phyloP scores from a whole-genome alignment of 2,888 invertebrate species.

The Hyles lineata region DNA sequence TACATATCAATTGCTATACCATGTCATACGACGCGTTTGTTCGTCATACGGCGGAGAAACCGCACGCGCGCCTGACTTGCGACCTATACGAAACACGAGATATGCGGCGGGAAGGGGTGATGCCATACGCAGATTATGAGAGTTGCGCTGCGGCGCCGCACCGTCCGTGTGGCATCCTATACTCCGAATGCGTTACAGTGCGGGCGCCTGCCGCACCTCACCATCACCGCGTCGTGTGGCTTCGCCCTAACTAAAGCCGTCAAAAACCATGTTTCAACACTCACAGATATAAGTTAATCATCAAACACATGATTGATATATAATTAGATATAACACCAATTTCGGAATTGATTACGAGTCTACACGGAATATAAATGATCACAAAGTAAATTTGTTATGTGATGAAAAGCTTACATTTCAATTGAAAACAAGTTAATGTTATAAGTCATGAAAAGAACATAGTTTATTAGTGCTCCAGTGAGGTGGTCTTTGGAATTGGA shows the following conservation, averaged over 20 bases:
- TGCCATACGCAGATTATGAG: too few relatives aligned
- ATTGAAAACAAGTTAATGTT: background rate
- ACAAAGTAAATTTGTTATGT: background rate
- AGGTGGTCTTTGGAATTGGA: background rate
- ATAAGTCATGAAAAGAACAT: background rate
- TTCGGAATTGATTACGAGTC: constrained; percentile 5
- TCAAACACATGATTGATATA: constrained; percentile 1
- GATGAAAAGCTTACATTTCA: background rate
- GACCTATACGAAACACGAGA: too few relatives aligned
- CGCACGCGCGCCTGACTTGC: too few relatives aligned
- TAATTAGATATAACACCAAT: constrained; percentile 3
- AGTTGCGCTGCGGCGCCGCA: too few relatives aligned
- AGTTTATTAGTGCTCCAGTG: background rate
- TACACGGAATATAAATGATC: background rate
- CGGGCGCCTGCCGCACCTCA: too few relatives aligned
- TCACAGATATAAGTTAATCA: background rate
- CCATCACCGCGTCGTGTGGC: too few relatives aligned
- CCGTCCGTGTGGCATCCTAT: too few relatives aligned
- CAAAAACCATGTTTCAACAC: background rate
- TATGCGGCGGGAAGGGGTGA: too few relatives aligned
- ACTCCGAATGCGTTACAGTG: too few relatives aligned
- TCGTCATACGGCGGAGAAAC: too few relatives aligned
- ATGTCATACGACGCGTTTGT: too few relatives aligned
- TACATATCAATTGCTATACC: too few relatives aligned
- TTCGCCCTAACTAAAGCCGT: background rate